A percentile compares a stretch with the other conserved stretches of the same genome.
Evolutionary conservation across 2,113 vertebrate species (phyloP).

Genomic region (Sinocyclocheilus maitianheensis): DNA sequence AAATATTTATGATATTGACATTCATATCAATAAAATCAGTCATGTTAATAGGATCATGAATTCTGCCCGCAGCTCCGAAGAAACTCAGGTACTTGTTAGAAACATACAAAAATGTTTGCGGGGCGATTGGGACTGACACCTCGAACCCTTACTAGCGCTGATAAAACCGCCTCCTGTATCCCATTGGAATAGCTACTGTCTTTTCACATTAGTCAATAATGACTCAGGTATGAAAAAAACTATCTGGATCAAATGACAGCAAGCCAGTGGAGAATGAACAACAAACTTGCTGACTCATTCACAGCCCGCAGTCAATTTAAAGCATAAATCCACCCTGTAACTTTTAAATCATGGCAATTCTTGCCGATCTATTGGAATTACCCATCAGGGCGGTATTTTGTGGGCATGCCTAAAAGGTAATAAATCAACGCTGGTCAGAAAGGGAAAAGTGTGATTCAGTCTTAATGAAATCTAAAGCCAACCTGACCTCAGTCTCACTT

Average conservation of each 20-base stretch:
- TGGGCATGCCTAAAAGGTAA: background rate
- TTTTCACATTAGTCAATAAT: constrained; percentile 19
- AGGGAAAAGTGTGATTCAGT: constrained; percentile 19
- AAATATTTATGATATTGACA: background rate
- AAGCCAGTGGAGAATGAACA: constrained; percentile 11
- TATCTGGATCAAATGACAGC: constrained; percentile 30
- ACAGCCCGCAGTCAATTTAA: constrained; percentile 24
- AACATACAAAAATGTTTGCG: background rate
- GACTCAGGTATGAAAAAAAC: background rate
- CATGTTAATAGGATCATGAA: background rate
- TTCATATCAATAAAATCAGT: background rate
- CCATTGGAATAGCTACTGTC: background rate
- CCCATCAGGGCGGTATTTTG: constrained; percentile 7
- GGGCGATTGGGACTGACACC: background rate
- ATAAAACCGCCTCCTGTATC: background rate
- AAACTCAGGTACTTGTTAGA: background rate
- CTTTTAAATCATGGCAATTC: constrained; percentile 10
- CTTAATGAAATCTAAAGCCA: background rate
- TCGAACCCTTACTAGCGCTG: background rate
- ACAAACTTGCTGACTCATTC: constrained; percentile 28
- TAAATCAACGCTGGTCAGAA: constrained; percentile 23
- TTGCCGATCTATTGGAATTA: background rate
- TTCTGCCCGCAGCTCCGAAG: background rate
- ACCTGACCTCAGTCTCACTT: background rate
- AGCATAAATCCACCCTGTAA: constrained; percentile 6